These are phyloP conservation scores for Phocoena phocoena DNA, from an alignment of 2,113 vertebrate genomes.

Conservation along the genomic window DNA sequence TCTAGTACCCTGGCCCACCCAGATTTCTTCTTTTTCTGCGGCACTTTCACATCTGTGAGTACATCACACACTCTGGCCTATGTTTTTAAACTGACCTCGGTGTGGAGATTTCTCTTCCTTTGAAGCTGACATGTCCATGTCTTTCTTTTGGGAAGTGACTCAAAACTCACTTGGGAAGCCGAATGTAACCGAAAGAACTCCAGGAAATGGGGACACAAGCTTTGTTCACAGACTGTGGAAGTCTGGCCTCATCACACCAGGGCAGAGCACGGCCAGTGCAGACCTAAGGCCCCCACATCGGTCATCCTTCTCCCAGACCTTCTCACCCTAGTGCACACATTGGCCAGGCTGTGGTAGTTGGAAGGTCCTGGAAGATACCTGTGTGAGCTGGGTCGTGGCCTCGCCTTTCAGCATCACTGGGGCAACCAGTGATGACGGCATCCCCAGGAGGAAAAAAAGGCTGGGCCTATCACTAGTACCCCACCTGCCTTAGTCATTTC, in stretches of 20 bases:
- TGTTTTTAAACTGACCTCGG: background rate
- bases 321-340: rapidly evolving
- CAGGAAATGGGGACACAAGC: background rate
- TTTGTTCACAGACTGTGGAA: background rate
- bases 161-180: background rate
- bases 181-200: background rate
- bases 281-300: rapidly evolving
- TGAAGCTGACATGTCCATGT: background rate
- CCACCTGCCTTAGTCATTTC: background rate
- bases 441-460: background rate
- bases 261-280: background rate
- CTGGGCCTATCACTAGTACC: background rate
- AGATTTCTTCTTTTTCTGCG: background rate
- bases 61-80: too few species aligned
- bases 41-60: background rate
- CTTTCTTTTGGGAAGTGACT: background rate
- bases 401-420: background rate
- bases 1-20: too few species aligned
- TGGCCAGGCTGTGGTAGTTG: rapidly evolving
- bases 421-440: background rate
- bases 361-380: background rate
- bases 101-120: background rate
- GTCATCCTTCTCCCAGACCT: background rate
- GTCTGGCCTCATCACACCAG: background rate
- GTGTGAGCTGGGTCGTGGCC: background rate